Evolutionary conservation across 2,113 vertebrate genomes (phyloP), one percentile per base, ranked within the genome.

Genomic region (Periophthalmodon schlosseri): DNA sequence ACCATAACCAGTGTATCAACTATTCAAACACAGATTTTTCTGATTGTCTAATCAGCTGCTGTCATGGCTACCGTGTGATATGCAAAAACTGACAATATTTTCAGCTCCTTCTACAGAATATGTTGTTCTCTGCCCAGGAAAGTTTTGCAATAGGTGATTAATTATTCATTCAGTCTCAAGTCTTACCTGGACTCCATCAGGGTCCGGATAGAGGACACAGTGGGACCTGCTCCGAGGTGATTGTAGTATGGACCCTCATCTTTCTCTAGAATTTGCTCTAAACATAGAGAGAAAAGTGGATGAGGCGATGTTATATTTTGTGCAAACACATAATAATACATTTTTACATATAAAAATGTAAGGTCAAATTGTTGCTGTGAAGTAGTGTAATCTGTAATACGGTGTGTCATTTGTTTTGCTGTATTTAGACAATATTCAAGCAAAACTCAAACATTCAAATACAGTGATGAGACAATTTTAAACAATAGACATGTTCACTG

Each of bases 231-330:
- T 86, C 98, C 98, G 90, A 99, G 92, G 90, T 99, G 98, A 78
- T 97, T 99, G 88, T 99, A 99, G 82, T 99, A 99, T 0, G 97
- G 98, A 21, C 97, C 97, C 91, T 99, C 97, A 2, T 99, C 97
- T 92, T 98, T 99, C 92, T 99, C 97, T 84, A 95, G 86, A 1
- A 98, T 95, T 94, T 98, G 96, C 79, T 97, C 98, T 99, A 88
- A 73, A 39, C 73, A 80, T 5, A 64, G 18, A 76, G 4, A 82
- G 58, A 23, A 33, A 20, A 12, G 21, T 84, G 47, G 65, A 8
- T 81, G 23, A 84, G 44, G 18, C 15, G 11, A 3, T 64, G 61
- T 6, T 58, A 36, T 2, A 7, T 58, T 23, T 23, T 58, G 56
- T 23, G 49, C 36, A 65, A 1, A 68, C 15, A 44, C 6, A 14